Conservation (phyloP, 2,888 invertebrate genomes). For the Blomia tropicalis region DNA sequence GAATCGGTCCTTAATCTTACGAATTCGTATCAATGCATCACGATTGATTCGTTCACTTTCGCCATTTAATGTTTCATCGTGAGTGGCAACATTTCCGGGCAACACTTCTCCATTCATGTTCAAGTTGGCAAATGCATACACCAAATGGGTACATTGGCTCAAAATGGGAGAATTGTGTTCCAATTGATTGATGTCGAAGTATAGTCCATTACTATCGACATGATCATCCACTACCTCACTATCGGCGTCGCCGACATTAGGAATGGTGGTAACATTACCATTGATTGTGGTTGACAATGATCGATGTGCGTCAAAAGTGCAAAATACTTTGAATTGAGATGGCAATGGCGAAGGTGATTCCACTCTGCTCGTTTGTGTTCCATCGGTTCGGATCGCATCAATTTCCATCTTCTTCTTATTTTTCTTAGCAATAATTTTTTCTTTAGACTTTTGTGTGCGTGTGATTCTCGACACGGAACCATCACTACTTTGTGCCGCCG, state of each 20-base stretch:
- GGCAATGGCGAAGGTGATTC: too few species aligned
- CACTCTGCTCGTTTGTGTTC: too few species aligned
- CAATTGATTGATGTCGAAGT: conserved; percentile 14
- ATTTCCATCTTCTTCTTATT: background rate
- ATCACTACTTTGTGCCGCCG: background rate
- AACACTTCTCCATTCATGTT: conserved; percentile 6
- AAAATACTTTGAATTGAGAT: conserved; percentile 8
- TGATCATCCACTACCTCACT: background rate
- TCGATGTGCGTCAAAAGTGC: conserved; percentile 15
- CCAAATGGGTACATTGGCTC: conserved; percentile 14
- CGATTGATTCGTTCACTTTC: background rate
- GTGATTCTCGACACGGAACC: background rate
- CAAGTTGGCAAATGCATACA: conserved; percentile 20
- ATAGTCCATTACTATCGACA: background rate
- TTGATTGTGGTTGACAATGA: background rate
- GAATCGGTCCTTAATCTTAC: background rate
- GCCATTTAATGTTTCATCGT: background rate
- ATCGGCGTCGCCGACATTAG: background rate
- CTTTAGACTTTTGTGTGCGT: too few species aligned
- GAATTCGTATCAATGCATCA: background rate
- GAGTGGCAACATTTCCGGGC: background rate
- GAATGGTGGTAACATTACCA: too few species aligned
- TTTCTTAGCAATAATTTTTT: background rate
- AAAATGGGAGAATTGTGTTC: conserved; percentile 4
- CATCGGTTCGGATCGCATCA: too few species aligned